Conservation (phyloP, 2,888 invertebrate species). For the Acronicta alni region DNA sequence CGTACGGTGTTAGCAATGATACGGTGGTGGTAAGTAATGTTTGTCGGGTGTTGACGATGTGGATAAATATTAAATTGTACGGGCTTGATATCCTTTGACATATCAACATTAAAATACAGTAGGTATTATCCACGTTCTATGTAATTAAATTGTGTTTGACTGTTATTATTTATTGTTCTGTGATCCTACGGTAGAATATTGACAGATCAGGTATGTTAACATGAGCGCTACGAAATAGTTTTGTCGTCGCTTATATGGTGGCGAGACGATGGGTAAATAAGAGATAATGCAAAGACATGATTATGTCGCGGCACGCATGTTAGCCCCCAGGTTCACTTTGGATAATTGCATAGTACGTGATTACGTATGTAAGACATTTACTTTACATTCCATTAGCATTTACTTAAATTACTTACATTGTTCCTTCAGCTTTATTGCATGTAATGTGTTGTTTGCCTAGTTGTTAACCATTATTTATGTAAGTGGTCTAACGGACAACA, state of each 20-base stretch:
- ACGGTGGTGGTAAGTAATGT: slow-evolving; percentile 37
- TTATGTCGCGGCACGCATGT: too few species aligned
- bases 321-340: background rate
- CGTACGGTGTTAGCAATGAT: slow-evolving; percentile 5
- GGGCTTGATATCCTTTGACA: slow-evolving; percentile 1
- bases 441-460: slow-evolving; percentile 8
- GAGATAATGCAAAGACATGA: too few species aligned
- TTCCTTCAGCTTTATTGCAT: slow-evolving; percentile 33
- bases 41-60: slow-evolving; percentile 17
- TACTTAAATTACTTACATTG: background rate
- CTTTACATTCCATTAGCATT: background rate
- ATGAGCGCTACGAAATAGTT: too few species aligned
- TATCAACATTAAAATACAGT: slow-evolving; percentile 4
- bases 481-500: slow-evolving; percentile 12
- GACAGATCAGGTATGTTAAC: background rate
- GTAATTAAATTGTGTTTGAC: slow-evolving; percentile 18
- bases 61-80: slow-evolving; percentile 11
- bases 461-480: slow-evolving; percentile 2
- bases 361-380: background rate
- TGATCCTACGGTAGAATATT: slow-evolving; percentile 20
- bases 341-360: background rate
- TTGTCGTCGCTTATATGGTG: background rate
- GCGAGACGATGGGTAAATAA: background rate
- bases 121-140: slow-evolving; percentile 11
- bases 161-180: slow-evolving; percentile 13